A percentile compares a stretch with the other conserved stretches of the same genome.
Conservation (phyloP, 2,113 vertebrate species). For the Excalfactoria chinensis region DNA sequence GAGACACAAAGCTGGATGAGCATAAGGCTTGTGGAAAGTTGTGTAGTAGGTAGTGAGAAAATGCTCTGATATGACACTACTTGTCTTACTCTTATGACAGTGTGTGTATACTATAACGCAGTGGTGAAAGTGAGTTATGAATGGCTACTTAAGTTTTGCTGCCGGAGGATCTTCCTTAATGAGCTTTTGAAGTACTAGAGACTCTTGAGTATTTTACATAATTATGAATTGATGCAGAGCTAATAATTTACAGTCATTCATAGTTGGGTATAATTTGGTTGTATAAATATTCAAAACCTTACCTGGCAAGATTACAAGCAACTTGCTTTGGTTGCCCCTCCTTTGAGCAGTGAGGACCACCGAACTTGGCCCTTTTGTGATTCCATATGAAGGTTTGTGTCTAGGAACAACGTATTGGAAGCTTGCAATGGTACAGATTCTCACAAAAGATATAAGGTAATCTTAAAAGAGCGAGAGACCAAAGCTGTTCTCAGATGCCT, state of each 20-base stretch:
- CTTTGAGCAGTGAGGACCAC: not conserved
- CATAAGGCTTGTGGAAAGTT: not conserved
- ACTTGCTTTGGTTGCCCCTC: rapidly evolving
- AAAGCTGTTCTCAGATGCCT: not conserved
- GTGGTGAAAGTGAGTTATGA: not conserved
- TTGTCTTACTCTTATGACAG: not conserved
- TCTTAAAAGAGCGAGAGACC: too few relatives aligned
- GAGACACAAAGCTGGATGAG: not conserved
- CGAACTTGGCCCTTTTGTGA: not conserved
- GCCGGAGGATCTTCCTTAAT: not conserved
- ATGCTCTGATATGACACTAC: not conserved
- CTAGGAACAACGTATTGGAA: not conserved
- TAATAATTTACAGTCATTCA: not conserved
- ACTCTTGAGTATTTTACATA: not conserved
- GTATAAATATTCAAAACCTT: not conserved
- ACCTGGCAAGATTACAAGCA: not conserved
- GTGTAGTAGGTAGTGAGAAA: not conserved
- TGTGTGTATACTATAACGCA: not conserved
- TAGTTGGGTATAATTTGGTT: not conserved
- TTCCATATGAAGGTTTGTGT: not conserved
- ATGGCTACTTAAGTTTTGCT: not conserved
- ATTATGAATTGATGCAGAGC: not conserved
- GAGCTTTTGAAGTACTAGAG: not conserved
- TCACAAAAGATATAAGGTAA: not conserved
- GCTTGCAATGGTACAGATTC: not conserved